phyloP scores from a whole-genome alignment of 2,888 invertebrate genomes.

The Drosophila kanekoi region DNA sequence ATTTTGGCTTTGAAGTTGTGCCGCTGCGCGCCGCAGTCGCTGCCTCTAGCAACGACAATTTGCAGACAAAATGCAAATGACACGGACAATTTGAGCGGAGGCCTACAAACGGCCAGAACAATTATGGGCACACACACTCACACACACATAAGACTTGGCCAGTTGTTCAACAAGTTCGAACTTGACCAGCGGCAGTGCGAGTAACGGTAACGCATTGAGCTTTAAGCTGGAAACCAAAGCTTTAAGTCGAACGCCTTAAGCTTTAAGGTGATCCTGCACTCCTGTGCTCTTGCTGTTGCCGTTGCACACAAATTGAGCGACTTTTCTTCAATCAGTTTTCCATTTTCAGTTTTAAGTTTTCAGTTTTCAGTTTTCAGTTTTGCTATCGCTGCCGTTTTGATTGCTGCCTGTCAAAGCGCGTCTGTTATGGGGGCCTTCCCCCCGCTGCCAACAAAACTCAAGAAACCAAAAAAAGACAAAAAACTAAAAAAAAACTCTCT shows the following conservation, averaged over 20 bases:
- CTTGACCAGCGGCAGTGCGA: conserved; percentile 36
- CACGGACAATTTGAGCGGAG: conserved; percentile 67
- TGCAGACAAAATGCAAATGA: conserved; percentile 80
- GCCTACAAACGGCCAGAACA: conserved; percentile 57
- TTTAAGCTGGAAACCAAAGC: conserved; percentile 14
- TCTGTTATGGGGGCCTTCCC: conserved; percentile 35
- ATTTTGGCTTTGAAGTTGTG: conserved; percentile 73
- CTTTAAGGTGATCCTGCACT: background rate
- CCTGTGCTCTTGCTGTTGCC: conserved; percentile 2
- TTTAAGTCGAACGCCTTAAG: conserved; percentile 2
- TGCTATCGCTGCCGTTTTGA: conserved; percentile 64
- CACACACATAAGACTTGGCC: conserved; percentile 13
- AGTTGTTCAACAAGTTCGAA: conserved; percentile 34
- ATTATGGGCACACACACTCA: conserved; percentile 44
- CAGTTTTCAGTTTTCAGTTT: conserved; percentile 37
- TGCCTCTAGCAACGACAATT: conserved; percentile 74
- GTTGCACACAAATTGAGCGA: conserved; percentile 24
- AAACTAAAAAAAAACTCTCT: conserved; percentile 30
- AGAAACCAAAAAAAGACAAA: conserved; percentile 41
- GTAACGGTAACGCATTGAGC: conserved; percentile 50
- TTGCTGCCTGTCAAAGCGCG: conserved; percentile 52
- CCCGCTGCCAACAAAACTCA: conserved; percentile 40
- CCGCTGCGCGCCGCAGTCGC: conserved; percentile 44
- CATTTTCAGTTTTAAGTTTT: conserved; percentile 36
- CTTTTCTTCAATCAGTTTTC: conserved; percentile 42